A percentile compares a stretch with the other conserved stretches of the same genome.
Conservation (phyloP, 2,113 vertebrate genomes). For the Ptilorrhoa leucosticta region DNA sequence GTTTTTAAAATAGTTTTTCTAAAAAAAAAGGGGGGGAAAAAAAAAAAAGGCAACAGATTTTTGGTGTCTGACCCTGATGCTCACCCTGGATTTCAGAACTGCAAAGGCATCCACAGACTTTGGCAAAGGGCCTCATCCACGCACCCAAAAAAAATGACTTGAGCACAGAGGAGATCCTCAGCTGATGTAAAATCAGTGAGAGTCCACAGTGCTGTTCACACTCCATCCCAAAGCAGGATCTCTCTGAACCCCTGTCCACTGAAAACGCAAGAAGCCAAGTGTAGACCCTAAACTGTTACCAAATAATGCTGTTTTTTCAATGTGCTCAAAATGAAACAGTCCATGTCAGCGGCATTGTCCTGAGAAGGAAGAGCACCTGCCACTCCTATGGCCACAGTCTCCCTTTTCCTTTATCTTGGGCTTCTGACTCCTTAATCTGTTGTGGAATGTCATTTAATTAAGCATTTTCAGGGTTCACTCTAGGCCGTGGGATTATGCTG, state of each 20-base stretch:
- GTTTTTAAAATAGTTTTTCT: background rate
- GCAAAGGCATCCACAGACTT: background rate
- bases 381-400: background rate
- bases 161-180: background rate
- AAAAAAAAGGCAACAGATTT: background rate
- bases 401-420: constrained; percentile 34
- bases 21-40: too few relatives aligned
- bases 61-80: background rate
- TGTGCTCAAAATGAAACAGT: background rate
- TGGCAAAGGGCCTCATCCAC: background rate
- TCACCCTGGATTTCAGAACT: background rate
- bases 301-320: background rate
- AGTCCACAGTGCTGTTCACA: background rate
- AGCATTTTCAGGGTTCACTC: constrained; percentile 62
- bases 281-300: background rate
- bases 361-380: constrained; percentile 36
- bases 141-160: background rate
- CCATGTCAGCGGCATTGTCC: background rate
- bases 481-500: constrained; percentile 62
- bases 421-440: constrained; percentile 63
- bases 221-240: background rate
- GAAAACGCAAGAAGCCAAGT: background rate
- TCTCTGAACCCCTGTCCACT: background rate
- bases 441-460: constrained; percentile 67
- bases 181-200: background rate